Conservation (phyloP, 2,113 vertebrate species). For the Zosterops borbonicus region DNA sequence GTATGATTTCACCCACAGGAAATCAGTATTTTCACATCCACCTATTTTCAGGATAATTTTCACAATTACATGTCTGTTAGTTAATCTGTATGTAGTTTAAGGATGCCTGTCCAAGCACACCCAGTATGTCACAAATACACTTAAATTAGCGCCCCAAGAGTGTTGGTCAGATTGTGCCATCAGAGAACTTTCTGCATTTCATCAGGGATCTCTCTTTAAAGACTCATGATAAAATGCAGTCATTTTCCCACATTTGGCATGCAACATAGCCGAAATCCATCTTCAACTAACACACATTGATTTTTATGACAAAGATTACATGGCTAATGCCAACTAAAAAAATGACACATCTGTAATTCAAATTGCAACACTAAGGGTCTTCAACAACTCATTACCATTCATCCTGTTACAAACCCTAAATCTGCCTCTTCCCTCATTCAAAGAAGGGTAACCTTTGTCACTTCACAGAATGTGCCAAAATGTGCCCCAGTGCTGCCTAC, state of each 20-base stretch:
- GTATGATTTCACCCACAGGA: not conserved
- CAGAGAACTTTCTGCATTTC: not conserved
- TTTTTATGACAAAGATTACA: not conserved
- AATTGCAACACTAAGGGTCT: not conserved
- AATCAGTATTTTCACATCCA: not conserved
- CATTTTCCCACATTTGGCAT: not conserved
- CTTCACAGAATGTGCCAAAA: not conserved
- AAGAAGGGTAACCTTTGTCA: not conserved
- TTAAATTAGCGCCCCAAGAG: not conserved
- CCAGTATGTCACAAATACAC: not conserved
- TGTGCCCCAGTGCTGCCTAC: not conserved
- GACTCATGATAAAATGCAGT: not conserved
- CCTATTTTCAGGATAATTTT: not conserved
- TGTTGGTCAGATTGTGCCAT: not conserved
- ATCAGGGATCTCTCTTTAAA: not conserved
- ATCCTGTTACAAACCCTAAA: not conserved
- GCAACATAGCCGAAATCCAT: not conserved
- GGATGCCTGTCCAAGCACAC: not conserved
- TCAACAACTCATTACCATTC: not conserved
- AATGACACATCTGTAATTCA: not conserved
- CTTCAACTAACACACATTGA: not conserved
- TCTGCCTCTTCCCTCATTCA: not conserved
- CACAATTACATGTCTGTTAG: not conserved
- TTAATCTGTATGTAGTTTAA: not conserved
- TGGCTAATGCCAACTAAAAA: not conserved